A percentile compares a stretch with the other conserved stretches of the same genome.
phyloP scores from a whole-genome alignment of 1,140 invertebrate genomes.

The Augochlora pura region DNA sequence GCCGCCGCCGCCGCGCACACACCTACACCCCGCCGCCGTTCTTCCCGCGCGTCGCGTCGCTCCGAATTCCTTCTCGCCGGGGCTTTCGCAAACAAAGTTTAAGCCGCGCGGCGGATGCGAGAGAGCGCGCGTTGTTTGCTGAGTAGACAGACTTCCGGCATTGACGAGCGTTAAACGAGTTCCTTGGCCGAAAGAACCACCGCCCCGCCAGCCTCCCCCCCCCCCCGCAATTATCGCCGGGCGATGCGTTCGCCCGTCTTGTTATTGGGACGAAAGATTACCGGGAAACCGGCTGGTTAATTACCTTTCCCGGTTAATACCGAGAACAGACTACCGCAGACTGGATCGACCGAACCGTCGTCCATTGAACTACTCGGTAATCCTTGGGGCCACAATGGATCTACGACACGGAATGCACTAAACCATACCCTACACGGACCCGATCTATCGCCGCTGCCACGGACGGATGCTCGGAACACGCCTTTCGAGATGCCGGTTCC shows the following conservation, averaged over 20 bases:
- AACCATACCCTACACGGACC: conserved; percentile 50
- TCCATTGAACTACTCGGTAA: conserved; percentile 63
- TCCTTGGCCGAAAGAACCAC: conserved; percentile 39
- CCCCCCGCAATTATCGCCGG: no score
- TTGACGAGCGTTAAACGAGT: conserved; percentile 59
- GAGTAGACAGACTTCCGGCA: conserved; percentile 51
- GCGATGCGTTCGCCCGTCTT: not conserved
- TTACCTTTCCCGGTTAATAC: conserved; percentile 57
- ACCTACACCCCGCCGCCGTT: not conserved
- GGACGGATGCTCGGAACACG: conserved; percentile 44
- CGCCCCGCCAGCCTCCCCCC: no score
- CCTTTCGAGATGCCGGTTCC: conserved; percentile 51
- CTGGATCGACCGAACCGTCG: conserved; percentile 38
- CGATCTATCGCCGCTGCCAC: conserved; percentile 53
- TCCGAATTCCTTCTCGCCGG: conserved; percentile 14
- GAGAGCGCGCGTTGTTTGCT: conserved; percentile 48
- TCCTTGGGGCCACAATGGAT: conserved; percentile 62
- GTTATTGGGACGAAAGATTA: conserved; percentile 56
- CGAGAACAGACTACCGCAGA: conserved; percentile 27
- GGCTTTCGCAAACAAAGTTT: conserved; percentile 48
- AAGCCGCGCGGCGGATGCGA: conserved; percentile 37
- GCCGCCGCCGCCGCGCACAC: not conserved
- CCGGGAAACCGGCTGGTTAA: conserved; percentile 52
- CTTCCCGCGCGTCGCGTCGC: no score
- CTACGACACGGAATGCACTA: conserved; percentile 62